phyloP scores from a whole-genome alignment of 2,888 invertebrate genomes.

The Euphydryas editha region DNA sequence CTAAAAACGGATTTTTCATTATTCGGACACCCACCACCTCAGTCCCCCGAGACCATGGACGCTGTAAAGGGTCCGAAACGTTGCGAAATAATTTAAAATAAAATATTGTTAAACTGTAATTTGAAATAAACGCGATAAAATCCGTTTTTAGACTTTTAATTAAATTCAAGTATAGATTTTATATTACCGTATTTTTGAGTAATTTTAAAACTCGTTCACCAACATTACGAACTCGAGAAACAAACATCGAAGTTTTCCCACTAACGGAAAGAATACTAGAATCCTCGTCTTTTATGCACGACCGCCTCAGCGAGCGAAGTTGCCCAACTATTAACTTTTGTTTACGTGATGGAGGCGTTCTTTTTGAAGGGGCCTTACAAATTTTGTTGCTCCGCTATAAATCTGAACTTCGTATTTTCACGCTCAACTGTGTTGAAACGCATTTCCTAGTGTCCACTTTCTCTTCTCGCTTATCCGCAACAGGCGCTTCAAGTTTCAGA shows the following conservation, averaged over 20 bases:
- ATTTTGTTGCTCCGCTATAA: constrained; percentile 30
- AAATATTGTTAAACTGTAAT: no score
- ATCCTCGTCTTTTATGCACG: constrained; percentile 30
- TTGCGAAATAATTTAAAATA: no score
- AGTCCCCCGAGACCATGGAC: no score
- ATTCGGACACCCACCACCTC: no score
- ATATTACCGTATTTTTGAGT: not conserved
- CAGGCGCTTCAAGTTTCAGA: not conserved
- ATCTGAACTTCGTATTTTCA: constrained; percentile 23
- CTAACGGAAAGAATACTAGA: constrained; percentile 9
- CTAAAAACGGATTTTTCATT: no score
- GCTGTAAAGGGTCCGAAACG: no score
- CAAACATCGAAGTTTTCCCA: constrained; percentile 13
- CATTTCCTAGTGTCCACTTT: constrained; percentile 2
- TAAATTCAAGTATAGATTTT: constrained; percentile 3
- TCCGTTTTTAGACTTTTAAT: no score
- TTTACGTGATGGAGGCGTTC: constrained; percentile 28
- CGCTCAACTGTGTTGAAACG: constrained; percentile 1
- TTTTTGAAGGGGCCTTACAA: constrained; percentile 22
- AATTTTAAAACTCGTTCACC: constrained; percentile 1
- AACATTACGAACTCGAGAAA: constrained; percentile 1
- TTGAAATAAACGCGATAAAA: no score
- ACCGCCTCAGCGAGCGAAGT: constrained; percentile 17
- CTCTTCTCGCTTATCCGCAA: not conserved
- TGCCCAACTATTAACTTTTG: constrained; percentile 32